phyloP scores from a whole-genome alignment of 1,140 invertebrate genomes.

The Colletes gigas region DNA sequence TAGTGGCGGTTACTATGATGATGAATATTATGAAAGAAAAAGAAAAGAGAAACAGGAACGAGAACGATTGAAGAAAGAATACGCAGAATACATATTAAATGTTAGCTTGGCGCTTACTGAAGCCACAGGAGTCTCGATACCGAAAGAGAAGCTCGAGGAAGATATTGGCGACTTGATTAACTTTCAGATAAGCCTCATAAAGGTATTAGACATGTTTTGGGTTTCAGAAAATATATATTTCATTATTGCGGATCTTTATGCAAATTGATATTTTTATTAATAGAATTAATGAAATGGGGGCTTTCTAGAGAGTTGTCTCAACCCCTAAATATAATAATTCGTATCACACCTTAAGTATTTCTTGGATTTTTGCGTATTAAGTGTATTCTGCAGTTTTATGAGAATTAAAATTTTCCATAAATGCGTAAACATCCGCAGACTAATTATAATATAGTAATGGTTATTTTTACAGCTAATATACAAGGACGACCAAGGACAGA shows the following conservation, averaged over 20 bases:
- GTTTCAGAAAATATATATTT: too few species aligned
- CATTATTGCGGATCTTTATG: too few species aligned
- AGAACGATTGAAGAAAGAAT: background rate
- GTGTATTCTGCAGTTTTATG: too few species aligned
- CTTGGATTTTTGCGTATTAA: too few species aligned
- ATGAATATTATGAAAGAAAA: background rate
- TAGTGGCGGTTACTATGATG: background rate
- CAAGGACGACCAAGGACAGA: accelerated
- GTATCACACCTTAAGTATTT: too few species aligned
- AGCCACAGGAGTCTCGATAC: conserved; percentile 10
- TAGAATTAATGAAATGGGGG: too few species aligned
- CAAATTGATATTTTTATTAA: too few species aligned
- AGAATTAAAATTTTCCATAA: background rate
- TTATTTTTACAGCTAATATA: conserved; percentile 13
- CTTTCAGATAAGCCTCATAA: conserved; percentile 11
- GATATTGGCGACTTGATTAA: conserved; percentile 38
- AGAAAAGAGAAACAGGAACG: background rate
- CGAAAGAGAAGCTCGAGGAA: background rate
- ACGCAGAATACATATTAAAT: conserved; percentile 31
- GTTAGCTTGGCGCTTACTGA: conserved; percentile 34
- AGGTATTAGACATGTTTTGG: background rate
- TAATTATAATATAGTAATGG: too few species aligned
- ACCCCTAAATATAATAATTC: too few species aligned
- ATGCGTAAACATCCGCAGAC: too few species aligned
- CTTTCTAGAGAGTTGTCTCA: too few species aligned